phyloP scores from a whole-genome alignment of 2,888 invertebrate species.

The Lycia hirtaria region DNA sequence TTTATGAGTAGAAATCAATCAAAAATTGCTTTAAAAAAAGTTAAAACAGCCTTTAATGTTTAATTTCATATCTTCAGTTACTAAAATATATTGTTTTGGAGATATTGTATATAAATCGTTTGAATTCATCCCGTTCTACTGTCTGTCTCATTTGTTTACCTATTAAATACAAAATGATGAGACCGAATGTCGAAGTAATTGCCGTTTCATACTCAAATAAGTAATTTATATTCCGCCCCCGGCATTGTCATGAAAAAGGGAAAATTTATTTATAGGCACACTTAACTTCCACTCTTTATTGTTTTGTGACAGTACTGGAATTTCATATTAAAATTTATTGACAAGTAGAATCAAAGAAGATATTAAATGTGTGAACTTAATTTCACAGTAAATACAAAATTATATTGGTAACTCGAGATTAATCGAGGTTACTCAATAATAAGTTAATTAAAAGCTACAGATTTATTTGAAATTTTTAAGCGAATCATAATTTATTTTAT shows the following conservation, averaged over 20 bases:
- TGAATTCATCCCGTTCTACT: not conserved
- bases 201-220: constrained; percentile 13
- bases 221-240: constrained; percentile 20
- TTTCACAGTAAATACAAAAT: too few relatives aligned
- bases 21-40: too few relatives aligned
- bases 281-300: constrained; percentile 6
- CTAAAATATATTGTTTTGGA: not conserved
- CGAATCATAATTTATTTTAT: too few relatives aligned
- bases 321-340: not conserved
- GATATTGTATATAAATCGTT: not conserved
- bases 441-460: too few relatives aligned
- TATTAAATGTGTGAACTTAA: too few relatives aligned
- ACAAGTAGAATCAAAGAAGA: not conserved
- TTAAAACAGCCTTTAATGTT: too few relatives aligned
- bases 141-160: constrained; percentile 2
- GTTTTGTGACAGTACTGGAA: not conserved
- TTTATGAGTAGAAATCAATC: too few relatives aligned
- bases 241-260: constrained; percentile 1
- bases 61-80: too few relatives aligned
- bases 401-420: too few relatives aligned
- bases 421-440: too few relatives aligned
- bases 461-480: too few relatives aligned
- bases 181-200: constrained; percentile 11
- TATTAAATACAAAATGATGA: constrained; percentile 4
- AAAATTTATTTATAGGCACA: constrained; percentile 16